Evolutionary conservation across 2,888 invertebrate species (phyloP).

Genomic region (Mimumesa dahlbomi): DNA sequence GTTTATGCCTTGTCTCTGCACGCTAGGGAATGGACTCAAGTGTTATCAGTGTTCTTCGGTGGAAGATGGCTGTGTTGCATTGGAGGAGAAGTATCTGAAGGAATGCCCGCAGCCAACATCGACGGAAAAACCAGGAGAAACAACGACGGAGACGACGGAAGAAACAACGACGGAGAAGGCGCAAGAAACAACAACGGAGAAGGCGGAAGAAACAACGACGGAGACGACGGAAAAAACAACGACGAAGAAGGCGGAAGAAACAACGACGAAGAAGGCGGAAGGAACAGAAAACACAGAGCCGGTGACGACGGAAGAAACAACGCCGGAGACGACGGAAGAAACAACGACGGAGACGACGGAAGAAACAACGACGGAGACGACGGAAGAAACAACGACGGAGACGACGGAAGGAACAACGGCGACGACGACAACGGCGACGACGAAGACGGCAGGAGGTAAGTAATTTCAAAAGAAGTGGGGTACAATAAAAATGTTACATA

Average conservation of each 20-base stretch:
- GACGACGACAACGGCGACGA: neutral
- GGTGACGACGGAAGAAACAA: neutral
- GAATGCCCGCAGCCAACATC: neutral
- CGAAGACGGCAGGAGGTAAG: neutral
- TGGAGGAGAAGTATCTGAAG: neutral
- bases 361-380: too few species aligned
- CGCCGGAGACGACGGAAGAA: too few species aligned
- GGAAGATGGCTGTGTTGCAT: constrained; percentile 9
- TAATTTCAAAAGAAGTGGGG: too few species aligned
- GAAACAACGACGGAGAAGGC: neutral
- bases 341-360: too few species aligned
- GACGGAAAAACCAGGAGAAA: neutral
- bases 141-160: neutral
- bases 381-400: neutral
- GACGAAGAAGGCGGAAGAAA: neutral
- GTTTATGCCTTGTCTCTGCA: too few species aligned
- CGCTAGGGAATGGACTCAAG: too few species aligned
- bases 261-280: neutral
- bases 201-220: neutral
- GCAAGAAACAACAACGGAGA: neutral
- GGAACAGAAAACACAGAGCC: neutral
- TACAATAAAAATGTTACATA: too few species aligned
- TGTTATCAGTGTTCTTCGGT: constrained; percentile 47
- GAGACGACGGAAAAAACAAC: neutral
- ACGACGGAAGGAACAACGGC: neutral